Evolutionary conservation across 2,888 invertebrate species (phyloP), one percentile per base, ranked within the genome.

Genomic region (Amitus sp.): DNA sequence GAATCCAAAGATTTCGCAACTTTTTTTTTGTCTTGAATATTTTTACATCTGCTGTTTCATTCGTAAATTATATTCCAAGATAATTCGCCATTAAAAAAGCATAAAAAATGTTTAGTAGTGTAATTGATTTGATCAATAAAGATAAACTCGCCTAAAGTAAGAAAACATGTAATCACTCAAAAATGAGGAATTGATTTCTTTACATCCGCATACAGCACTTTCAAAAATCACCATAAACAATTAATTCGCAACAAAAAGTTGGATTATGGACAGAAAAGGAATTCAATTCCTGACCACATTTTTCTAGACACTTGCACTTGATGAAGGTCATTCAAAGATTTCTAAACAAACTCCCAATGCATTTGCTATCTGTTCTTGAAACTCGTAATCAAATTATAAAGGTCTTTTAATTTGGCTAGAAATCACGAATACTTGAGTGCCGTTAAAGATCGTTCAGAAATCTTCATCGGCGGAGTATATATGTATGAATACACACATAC

Each of bases 201-300:
- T 10, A 13, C 17, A 17, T 39, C 9, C 20, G 12, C 18, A 13
- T 42, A 42, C 42, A 13, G 10, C 20, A 42, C 42, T 4, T n/a
- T 10, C 39, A 18, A 10, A 18, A 20, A 42, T 42, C 19, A 42
- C 18, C 37, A 19, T 20, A 4, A 6, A 19, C 20, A 19, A 20
- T 18, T 20, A 18, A 20, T 18, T 9, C 19, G 42, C 42, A 20
- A 4, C 4, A 42, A 18, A n/a, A 6, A 42, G 20, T 20, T 13
- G n/a, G 6, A 2, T 34, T 62, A n/a, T n/a, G n/a, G n/a, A n/a
- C 65, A 60, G 65, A 70, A 70, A 69, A 62, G 74, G 75, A 73
- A 71, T 72, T 68, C 71, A 72, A 74, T 77, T 77, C 75, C 75
- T 76, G 76, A 77, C 77, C 71, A 71, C 73, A 68, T 76, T 73